phyloP scores from a whole-genome alignment of 2,113 vertebrate genomes.

The Sclerurus mexicanus region DNA sequence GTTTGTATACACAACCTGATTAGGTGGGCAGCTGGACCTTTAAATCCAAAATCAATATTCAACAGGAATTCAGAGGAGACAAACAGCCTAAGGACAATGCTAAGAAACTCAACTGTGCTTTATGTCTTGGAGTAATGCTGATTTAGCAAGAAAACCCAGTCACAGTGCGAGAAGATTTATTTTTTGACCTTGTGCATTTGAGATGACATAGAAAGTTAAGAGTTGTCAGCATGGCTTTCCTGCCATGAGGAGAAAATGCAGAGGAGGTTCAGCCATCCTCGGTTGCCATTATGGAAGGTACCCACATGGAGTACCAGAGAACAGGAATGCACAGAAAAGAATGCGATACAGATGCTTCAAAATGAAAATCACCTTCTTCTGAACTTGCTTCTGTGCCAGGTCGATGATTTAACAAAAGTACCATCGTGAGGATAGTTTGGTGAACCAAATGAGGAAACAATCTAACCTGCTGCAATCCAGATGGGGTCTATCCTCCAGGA shows the following conservation, averaged over 20 bases:
- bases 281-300: neutral
- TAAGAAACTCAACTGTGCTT: neutral
- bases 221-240: conserved; percentile 22
- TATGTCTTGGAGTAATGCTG: conserved; percentile 11
- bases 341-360: neutral
- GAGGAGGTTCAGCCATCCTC: neutral
- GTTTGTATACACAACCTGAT: neutral
- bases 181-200: conserved; percentile 47
- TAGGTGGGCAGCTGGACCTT: conserved; percentile 13
- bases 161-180: neutral
- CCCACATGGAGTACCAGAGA: neutral
- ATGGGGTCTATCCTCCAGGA: neutral
- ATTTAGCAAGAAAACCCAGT: conserved; percentile 54
- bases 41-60: conserved; percentile 40
- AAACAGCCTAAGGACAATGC: conserved; percentile 1
- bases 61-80: conserved; percentile 11
- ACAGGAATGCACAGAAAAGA: neutral
- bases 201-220: conserved; percentile 20
- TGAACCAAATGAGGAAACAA: neutral
- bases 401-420: neutral
- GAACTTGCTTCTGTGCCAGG: neutral
- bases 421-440: neutral
- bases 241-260: accelerated
- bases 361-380: neutral
- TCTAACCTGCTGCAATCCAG: neutral